Base-by-base conservation (phyloP, 2,888 invertebrate species). In the Pristionchus arcanus region DNA sequence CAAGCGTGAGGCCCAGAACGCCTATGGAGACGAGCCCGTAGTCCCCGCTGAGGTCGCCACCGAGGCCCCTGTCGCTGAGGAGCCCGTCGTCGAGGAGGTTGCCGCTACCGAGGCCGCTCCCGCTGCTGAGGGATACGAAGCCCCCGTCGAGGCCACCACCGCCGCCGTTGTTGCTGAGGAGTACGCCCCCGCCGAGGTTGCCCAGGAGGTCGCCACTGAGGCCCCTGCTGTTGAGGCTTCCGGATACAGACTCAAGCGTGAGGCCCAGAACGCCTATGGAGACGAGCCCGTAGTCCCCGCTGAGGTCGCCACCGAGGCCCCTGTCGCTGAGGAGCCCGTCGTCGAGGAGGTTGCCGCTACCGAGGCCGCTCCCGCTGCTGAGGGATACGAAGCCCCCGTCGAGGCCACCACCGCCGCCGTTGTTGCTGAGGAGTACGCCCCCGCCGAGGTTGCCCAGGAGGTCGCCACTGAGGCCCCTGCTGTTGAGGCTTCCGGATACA, bases 241-340 rank as follows among this genome's bases (percentile, higher is more conserved):
- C 55, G 84, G 63, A 66, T 74, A 77, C 71, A n/a, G 83, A 28
- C 89, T 37, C 89, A 74, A 81, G 86, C 90, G 92, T 63, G 90
- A 87, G 28, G 91, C 92, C 59, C 92, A 92, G 81, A 92, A 92
- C 89, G 74, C 90, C 21, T 92, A 92, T 89, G 93, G 93, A 90
- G 93, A 93, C 55, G 93, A 93, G 90, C 90, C 91, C 42, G 89
- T 90, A 7, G 90, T 90, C 37, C 92, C 92, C 16, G 91, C 88
- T 5, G 91, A 90, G 3, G 91, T n/a, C 91, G 86, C 85, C 85
- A 85, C 85, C 85, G 85, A 55, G 63, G 85, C 85, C 34, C 85
- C 85, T 63, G 84, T n/a, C 15, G 84, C 34, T 42, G 84, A 84
- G 55, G 84, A 77, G n/a, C 84, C 53, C 13, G 42, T 42, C 55